phyloP scores from a whole-genome alignment of 2,888 invertebrate genomes.

The Caenorhabditis becei region DNA sequence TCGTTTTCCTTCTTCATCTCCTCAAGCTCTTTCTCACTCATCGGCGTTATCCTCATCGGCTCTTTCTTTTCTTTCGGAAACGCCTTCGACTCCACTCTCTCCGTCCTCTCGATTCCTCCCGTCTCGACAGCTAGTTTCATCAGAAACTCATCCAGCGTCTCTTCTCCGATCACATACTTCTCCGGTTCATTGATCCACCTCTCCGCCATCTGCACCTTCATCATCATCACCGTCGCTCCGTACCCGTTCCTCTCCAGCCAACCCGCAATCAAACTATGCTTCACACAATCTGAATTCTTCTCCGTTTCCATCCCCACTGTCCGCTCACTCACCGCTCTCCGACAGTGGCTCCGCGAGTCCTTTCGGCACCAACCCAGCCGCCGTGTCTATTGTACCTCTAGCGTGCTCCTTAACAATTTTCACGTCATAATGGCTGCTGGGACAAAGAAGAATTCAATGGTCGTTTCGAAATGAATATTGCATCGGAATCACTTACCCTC shows the following conservation, averaged over 20 bases:
- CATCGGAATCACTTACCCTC: conserved; percentile 20
- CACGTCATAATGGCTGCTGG: not conserved
- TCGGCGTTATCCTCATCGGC: not conserved
- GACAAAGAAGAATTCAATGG: not conserved
- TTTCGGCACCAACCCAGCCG: conserved; percentile 1
- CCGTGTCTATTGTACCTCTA: conserved; percentile 15
- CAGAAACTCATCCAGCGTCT: conserved; percentile 9
- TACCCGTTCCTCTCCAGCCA: conserved; percentile 47
- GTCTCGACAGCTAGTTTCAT: not conserved
- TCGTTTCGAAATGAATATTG: conserved; percentile 21
- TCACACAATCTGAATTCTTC: conserved; percentile 17
- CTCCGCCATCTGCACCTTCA: conserved; percentile 35
- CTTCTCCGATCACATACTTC: not conserved
- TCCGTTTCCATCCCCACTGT: not conserved
- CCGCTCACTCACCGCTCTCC: conserved; percentile 13
- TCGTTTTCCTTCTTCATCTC: not conserved
- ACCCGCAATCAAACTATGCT: conserved; percentile 25
- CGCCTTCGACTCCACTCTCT: not conserved
- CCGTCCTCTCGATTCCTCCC: not conserved
- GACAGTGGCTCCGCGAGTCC: not conserved
- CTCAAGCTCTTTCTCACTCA: not conserved
- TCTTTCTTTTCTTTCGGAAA: not conserved
- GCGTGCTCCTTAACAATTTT: conserved; percentile 20
- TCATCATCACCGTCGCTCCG: conserved; percentile 12
- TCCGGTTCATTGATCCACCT: conserved; percentile 5